A percentile compares a stretch with the other conserved stretches of the same genome.
Evolutionary conservation across 2,113 vertebrate species (phyloP).

Genomic region (Megalops atlanticus): DNA sequence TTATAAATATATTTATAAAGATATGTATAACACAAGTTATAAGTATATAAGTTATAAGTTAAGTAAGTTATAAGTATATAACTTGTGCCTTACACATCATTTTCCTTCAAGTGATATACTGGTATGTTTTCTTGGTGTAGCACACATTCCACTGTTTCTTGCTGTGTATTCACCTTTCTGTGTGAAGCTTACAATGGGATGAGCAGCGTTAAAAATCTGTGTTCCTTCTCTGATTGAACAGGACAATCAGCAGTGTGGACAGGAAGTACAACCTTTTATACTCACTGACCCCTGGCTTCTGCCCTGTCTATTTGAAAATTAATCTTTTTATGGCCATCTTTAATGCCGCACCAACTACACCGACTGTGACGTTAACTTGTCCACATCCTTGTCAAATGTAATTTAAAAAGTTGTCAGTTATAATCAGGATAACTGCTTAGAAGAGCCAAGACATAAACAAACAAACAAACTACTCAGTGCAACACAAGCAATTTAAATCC

Average conservation of each 20-base stretch:
- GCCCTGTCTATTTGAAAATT: neutral
- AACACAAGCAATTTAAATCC: neutral
- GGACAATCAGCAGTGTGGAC: neutral
- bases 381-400: neutral
- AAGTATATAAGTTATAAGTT: too few relatives aligned
- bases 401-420: slow-evolving; percentile 20
- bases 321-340: too few relatives aligned
- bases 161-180: neutral
- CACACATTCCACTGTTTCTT: neutral
- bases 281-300: neutral
- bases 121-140: neutral
- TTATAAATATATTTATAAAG: too few relatives aligned
- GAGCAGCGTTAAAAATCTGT: too few relatives aligned
- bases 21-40: too few relatives aligned
- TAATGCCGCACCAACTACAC: too few relatives aligned
- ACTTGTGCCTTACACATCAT: neutral
- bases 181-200: neutral
- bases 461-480: neutral
- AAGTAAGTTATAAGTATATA: too few relatives aligned
- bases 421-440: slow-evolving; percentile 20
- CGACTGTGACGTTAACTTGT: neutral
- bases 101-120: too few relatives aligned
- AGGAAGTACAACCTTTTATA: neutral
- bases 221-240: neutral
- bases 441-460: slow-evolving; percentile 1